These are phyloP conservation scores for Cavia porcellus DNA, from an alignment of 2,113 vertebrate genomes.

Conservation along the genomic window DNA sequence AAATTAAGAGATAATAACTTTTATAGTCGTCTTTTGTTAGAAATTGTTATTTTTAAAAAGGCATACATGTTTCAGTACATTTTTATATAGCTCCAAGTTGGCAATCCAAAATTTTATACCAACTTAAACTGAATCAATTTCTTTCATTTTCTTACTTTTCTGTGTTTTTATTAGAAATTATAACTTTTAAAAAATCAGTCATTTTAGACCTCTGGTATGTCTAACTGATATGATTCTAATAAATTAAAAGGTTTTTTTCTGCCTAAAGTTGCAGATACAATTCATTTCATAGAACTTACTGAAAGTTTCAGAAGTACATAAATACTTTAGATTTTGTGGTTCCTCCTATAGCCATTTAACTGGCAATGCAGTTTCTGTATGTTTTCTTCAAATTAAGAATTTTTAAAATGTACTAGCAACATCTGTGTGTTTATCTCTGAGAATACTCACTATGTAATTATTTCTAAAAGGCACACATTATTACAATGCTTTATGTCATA, in stretches of 20 bases:
- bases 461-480: slow-evolving; percentile 82
- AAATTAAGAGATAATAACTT: slow-evolving; percentile 57
- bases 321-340: slow-evolving; percentile 66
- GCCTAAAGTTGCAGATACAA: slow-evolving; percentile 14
- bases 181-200: slow-evolving; percentile 48
- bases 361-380: slow-evolving; percentile 69
- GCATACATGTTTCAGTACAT: not conserved
- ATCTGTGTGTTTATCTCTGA: slow-evolving; percentile 84
- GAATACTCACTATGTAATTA: slow-evolving; percentile 85
- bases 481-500: slow-evolving; percentile 83
- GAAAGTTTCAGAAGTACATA: slow-evolving; percentile 26
- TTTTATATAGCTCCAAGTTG: not conserved
- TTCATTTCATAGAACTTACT: slow-evolving; percentile 60
- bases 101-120: not conserved
- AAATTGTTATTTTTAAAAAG: not conserved
- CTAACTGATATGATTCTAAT: slow-evolving; percentile 45
- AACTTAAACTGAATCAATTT: not conserved
- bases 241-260: slow-evolving; percentile 21
- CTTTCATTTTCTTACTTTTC: not conserved
- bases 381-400: slow-evolving; percentile 78
- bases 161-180: not conserved
- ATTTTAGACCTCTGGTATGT: slow-evolving; percentile 28
- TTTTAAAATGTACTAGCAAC: slow-evolving; percentile 78
- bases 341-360: slow-evolving; percentile 69
- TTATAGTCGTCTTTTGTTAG: slow-evolving; percentile 42